Conservation (phyloP, 2,113 vertebrate genomes). For the Junco hyemalis region DNA sequence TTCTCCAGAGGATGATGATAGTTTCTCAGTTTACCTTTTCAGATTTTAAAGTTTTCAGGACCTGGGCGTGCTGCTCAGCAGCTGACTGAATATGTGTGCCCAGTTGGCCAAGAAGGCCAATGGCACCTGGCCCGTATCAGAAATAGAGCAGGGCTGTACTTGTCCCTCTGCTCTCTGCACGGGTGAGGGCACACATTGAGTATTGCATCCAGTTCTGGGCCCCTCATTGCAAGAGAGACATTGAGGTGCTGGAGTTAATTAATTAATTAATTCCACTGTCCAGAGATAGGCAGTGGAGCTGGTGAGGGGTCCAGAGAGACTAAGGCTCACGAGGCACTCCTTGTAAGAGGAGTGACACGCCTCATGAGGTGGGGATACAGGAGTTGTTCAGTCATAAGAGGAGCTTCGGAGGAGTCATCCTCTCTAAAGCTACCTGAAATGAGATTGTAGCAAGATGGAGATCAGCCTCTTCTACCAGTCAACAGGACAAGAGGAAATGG, state of each 20-base stretch:
- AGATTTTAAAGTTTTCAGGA: background rate
- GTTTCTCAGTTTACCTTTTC: background rate
- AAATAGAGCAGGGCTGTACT: background rate
- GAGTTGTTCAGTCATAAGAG: background rate
- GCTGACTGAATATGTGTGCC: background rate
- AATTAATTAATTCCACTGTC: background rate
- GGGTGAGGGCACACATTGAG: background rate
- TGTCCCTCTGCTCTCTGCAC: background rate
- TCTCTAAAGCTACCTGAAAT: background rate
- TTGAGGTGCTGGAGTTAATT: background rate
- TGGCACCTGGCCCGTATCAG: background rate
- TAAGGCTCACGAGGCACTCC: background rate
- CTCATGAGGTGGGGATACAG: background rate
- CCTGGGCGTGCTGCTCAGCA: background rate
- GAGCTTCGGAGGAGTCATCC: background rate
- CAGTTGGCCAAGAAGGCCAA: background rate
- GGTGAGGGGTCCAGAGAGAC: background rate
- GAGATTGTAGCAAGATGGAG: background rate
- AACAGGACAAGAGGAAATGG: background rate
- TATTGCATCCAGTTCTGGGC: background rate
- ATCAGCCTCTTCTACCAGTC: background rate
- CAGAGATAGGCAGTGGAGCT: background rate
- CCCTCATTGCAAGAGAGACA: background rate
- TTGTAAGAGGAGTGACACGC: too few species aligned
- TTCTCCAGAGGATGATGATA: background rate